Evolutionary conservation across 2,797 vertebrate genomes (phyloP).

Genomic region (Chiroxiphia lanceolata): DNA sequence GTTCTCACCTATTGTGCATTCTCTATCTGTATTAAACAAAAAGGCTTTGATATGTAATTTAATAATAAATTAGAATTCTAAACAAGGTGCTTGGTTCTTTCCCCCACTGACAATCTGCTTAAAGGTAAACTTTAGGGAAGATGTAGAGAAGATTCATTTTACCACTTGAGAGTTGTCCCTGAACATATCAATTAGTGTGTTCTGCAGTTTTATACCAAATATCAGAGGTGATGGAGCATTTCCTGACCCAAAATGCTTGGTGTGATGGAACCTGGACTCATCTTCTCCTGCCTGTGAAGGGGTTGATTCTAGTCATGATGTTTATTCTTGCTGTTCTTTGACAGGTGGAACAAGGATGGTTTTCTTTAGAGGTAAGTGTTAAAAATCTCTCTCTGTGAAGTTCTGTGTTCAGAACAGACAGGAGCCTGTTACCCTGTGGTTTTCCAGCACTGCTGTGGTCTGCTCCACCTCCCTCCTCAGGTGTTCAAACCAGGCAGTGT

Average conservation of each 20-base stretch:
- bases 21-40: conserved; percentile 76
- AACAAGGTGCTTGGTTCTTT: conserved; percentile 53
- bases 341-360: not conserved
- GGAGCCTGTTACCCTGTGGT: not conserved
- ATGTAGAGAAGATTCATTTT: not conserved
- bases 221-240: not conserved
- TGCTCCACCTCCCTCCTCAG: not conserved
- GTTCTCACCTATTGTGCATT: conserved; percentile 77
- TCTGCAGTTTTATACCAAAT: not conserved
- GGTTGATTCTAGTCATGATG: accelerated
- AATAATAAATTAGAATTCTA: conserved; percentile 83
- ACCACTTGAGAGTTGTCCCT: not conserved
- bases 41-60: conserved; percentile 83
- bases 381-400: not conserved
- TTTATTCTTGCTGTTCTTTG: not conserved
- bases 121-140: not conserved
- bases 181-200: accelerated
- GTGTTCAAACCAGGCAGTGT: accelerated
- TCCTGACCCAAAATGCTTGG: not conserved
- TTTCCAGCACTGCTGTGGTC: not conserved
- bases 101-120: not conserved
- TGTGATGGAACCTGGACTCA: not conserved
- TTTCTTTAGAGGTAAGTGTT: not conserved
- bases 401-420: not conserved
- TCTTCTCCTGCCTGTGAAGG: not conserved